Conservation (phyloP, 2,888 invertebrate genomes). For the Rhorus exstirpatorius region DNA sequence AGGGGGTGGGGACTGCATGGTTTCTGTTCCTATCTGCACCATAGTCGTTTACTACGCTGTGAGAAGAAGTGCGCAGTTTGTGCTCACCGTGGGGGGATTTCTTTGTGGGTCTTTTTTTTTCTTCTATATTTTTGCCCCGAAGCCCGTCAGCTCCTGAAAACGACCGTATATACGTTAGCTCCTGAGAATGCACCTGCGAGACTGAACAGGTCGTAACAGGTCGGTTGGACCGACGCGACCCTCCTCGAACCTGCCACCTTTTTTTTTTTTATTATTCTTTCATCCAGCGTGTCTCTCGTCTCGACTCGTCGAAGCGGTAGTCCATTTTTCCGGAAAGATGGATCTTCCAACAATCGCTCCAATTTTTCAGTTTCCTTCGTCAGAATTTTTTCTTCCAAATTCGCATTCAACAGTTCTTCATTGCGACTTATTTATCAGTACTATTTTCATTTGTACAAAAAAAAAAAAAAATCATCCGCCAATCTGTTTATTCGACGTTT, state of each 20-base stretch:
- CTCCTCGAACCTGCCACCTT: conserved; percentile 54
- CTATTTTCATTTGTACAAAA: neutral
- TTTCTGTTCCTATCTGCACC: conserved; percentile 38
- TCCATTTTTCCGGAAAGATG: conserved; percentile 27
- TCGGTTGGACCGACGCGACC: conserved; percentile 74
- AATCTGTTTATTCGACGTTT: no score
- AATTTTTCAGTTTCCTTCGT: conserved; percentile 10
- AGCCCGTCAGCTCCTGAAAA: conserved; percentile 19
- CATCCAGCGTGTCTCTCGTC: conserved; percentile 10
- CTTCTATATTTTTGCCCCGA: conserved; percentile 32
- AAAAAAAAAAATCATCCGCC: no score
- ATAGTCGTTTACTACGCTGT: neutral
- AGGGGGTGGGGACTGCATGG: conserved; percentile 14
- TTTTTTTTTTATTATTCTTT: conserved; percentile 34
- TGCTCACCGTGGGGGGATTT: conserved; percentile 29
- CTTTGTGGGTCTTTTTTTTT: conserved; percentile 43
- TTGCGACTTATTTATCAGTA: no score
- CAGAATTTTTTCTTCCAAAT: neutral
- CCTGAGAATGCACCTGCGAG: conserved; percentile 80
- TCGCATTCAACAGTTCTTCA: no score
- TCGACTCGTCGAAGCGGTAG: conserved; percentile 7
- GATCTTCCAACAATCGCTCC: neutral
- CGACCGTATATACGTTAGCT: conserved; percentile 33
- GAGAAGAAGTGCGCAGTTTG: conserved; percentile 37
- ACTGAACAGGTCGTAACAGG: conserved; percentile 84